Conservation (phyloP, 2,113 vertebrate genomes). For the Tyto alba region DNA sequence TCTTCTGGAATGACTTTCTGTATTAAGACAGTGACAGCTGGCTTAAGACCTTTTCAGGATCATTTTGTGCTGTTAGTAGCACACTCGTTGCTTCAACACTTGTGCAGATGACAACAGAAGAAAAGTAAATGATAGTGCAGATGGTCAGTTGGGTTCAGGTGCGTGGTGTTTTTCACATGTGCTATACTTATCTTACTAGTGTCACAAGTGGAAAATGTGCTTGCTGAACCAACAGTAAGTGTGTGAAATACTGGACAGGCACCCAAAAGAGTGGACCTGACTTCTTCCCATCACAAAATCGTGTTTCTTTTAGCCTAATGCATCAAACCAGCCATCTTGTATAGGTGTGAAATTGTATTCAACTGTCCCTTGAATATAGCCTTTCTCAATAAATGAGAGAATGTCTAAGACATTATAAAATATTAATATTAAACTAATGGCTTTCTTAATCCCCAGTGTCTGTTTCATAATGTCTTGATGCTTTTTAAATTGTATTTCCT, state of each 20-base stretch:
- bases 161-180: neutral
- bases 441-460: neutral
- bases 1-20: neutral
- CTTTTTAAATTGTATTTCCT: neutral
- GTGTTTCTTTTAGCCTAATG: neutral
- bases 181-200: neutral
- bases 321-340: neutral
- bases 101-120: neutral
- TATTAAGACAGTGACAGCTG: neutral
- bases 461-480: neutral
- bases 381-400: neutral
- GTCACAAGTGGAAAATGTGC: neutral
- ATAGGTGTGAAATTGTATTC: neutral
- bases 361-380: neutral
- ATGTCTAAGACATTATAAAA: neutral
- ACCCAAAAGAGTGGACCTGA: neutral
- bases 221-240: neutral
- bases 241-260: neutral
- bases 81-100: neutral
- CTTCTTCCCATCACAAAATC: neutral
- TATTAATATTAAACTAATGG: neutral
- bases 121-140: neutral
- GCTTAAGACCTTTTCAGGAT: neutral
- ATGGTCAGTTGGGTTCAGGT: neutral
- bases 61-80: neutral